phyloP scores from a whole-genome alignment of 2,888 invertebrate genomes.

The Pseudeuparius sepicola region DNA sequence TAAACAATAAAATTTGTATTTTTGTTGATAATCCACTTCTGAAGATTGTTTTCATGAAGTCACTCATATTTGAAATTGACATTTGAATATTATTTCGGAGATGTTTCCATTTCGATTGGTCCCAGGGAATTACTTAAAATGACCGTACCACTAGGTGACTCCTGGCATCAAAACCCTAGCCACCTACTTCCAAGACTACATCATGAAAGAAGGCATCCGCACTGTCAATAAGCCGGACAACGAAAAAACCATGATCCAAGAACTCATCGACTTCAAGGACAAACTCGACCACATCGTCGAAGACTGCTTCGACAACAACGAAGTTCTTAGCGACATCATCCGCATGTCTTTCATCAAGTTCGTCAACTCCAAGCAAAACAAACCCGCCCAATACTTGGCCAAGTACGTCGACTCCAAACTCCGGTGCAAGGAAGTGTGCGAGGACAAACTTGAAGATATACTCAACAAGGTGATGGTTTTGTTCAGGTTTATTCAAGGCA shows the following conservation, averaged over 20 bases:
- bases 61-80: no score
- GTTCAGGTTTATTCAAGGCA: slow-evolving; percentile 96
- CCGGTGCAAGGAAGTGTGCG: slow-evolving; percentile 88
- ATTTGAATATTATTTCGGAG: no score
- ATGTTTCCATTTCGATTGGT: no score
- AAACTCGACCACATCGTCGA: slow-evolving; percentile 84
- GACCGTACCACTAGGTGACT: no score
- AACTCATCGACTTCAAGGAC: slow-evolving; percentile 90
- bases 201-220: slow-evolving; percentile 86
- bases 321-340: slow-evolving; percentile 75
- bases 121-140: no score
- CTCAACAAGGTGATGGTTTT: slow-evolving; percentile 96
- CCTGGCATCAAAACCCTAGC: slow-evolving; percentile 80
- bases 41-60: no score
- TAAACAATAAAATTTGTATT: no score
- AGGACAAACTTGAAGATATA: slow-evolving; percentile 87
- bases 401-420: slow-evolving; percentile 96
- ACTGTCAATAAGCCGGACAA: slow-evolving; percentile 83
- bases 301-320: slow-evolving; percentile 80
- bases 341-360: slow-evolving; percentile 93
- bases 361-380: slow-evolving; percentile 91
- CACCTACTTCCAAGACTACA: slow-evolving; percentile 77
- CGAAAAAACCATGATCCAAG: slow-evolving; percentile 87
- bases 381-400: slow-evolving; percentile 94
- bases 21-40: no score